A percentile compares a stretch with the other conserved stretches of the same genome.
Evolutionary conservation across 1,140 invertebrate species (phyloP).

Genomic region (Hyphantria cunea): DNA sequence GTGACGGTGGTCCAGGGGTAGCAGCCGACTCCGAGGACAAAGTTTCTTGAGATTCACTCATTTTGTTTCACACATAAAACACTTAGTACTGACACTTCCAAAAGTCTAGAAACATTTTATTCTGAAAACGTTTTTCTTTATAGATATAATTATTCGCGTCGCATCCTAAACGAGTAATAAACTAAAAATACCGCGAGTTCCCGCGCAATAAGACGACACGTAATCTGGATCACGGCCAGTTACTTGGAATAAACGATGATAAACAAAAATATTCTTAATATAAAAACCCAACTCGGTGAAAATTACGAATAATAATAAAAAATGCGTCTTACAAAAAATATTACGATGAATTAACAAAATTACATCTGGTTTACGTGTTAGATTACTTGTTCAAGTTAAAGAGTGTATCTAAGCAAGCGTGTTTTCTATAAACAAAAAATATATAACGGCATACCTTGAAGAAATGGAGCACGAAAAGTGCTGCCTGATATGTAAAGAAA

Average conservation of each 20-base stretch:
- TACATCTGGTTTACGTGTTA: conserved; percentile 18
- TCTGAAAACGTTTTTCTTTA: conserved; percentile 34
- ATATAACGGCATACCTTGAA: conserved; percentile 75
- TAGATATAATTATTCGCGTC: conserved; percentile 34
- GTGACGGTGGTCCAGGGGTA: conserved; percentile 49
- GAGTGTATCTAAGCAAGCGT: conserved; percentile 27
- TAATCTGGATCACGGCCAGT: conserved; percentile 79
- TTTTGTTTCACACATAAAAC: conserved; percentile 59
- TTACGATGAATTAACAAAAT: conserved; percentile 13
- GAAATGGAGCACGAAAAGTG: conserved; percentile 74
- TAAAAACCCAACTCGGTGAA: no score
- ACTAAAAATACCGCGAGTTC: conserved; percentile 78
- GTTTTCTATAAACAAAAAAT: conserved; percentile 38
- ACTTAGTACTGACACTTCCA: conserved; percentile 41
- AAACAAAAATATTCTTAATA: conserved; percentile 36
- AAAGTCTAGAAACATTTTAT: conserved; percentile 36
- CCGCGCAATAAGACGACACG: conserved; percentile 73
- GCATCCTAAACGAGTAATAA: conserved; percentile 59
- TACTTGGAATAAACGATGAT: conserved; percentile 56
- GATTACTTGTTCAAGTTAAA: conserved; percentile 16
- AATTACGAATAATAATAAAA: not conserved
- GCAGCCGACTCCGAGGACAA: conserved; percentile 37
- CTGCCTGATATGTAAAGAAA: conserved; percentile 66
- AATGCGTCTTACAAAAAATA: conserved; percentile 26
- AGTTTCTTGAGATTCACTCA: conserved; percentile 66